Evolutionary conservation across 2,888 invertebrate genomes (phyloP).

Genomic region (Pollenia amentaria): DNA sequence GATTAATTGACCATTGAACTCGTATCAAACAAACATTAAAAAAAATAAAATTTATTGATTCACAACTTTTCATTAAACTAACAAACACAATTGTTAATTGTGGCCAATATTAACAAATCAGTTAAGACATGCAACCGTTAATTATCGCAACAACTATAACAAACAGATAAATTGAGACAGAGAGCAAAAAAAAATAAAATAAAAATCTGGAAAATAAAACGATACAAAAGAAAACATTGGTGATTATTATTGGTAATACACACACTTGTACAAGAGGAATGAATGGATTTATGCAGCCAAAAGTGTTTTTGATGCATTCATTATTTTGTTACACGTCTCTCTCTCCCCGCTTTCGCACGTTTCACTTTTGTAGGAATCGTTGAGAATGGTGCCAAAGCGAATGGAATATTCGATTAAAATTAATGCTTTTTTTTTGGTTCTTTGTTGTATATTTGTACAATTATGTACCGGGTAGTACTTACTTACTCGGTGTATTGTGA

Average conservation of each 20-base stretch:
- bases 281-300: conserved; percentile 29
- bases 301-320: conserved; percentile 63
- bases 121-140: conserved; percentile 71
- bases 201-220: conserved; percentile 2
- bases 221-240: conserved; percentile 46
- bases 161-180: conserved; percentile 61
- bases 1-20: conserved; percentile 4
- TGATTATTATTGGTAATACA: conserved; percentile 71
- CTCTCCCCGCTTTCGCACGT: conserved; percentile 11
- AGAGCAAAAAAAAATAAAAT: neutral
- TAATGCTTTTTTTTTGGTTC: conserved; percentile 30
- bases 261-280: conserved; percentile 31
- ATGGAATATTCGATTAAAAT: conserved; percentile 66
- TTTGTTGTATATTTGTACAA: conserved; percentile 14
- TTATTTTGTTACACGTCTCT: conserved; percentile 55
- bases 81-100: conserved; percentile 71
- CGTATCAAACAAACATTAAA: conserved; percentile 6
- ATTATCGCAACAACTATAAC: conserved; percentile 68
- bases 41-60: conserved; percentile 59
- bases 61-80: conserved; percentile 64
- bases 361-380: neutral
- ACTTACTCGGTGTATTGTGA: conserved; percentile 68
- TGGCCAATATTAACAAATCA: conserved; percentile 72
- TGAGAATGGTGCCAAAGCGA: conserved; percentile 42
- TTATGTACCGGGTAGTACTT: conserved; percentile 43